phyloP scores from a whole-genome alignment of 2,888 invertebrate genomes.

The Odontothrips loti region DNA sequence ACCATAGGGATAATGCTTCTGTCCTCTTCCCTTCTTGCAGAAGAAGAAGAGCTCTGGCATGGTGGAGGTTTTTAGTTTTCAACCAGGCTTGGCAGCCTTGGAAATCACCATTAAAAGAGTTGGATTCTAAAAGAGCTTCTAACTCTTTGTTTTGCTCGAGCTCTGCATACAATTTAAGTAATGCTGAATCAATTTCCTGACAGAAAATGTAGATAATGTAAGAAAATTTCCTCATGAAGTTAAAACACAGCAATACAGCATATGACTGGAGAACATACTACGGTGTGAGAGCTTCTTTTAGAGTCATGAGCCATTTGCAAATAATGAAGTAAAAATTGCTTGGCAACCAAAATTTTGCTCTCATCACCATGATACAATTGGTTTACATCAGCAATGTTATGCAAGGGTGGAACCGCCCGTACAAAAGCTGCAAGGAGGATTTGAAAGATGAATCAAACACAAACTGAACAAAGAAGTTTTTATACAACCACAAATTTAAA shows the following conservation, averaged over 20 bases:
- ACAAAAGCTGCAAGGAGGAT: constrained; percentile 43
- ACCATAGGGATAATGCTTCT: constrained; percentile 48
- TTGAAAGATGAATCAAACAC: neutral
- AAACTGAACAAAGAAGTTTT: neutral
- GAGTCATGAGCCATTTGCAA: constrained; percentile 20
- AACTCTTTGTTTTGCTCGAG: constrained; percentile 32
- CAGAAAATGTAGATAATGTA: constrained; percentile 33
- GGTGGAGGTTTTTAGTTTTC: constrained; percentile 44
- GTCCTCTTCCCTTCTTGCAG: constrained; percentile 45
- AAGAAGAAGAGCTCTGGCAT: constrained; percentile 47
- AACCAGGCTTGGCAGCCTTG: constrained; percentile 48
- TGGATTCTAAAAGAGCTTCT: constrained; percentile 34
- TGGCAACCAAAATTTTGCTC: constrained; percentile 42
- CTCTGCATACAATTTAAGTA: constrained; percentile 45
- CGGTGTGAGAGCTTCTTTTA: neutral
- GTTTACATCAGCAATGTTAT: constrained; percentile 49
- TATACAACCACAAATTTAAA: neutral
- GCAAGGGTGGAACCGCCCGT: constrained; percentile 48
- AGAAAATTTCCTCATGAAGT: neutral
- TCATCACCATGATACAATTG: constrained; percentile 45
- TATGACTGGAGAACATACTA: neutral
- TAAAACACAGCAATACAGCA: neutral
- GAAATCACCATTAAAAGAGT: constrained; percentile 41
- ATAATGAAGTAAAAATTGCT: constrained; percentile 44
- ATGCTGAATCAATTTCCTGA: constrained; percentile 48